These are phyloP conservation scores for Pyrgilauda ruficollis DNA, from an alignment of 2,113 vertebrate species.

Conservation along the genomic window DNA sequence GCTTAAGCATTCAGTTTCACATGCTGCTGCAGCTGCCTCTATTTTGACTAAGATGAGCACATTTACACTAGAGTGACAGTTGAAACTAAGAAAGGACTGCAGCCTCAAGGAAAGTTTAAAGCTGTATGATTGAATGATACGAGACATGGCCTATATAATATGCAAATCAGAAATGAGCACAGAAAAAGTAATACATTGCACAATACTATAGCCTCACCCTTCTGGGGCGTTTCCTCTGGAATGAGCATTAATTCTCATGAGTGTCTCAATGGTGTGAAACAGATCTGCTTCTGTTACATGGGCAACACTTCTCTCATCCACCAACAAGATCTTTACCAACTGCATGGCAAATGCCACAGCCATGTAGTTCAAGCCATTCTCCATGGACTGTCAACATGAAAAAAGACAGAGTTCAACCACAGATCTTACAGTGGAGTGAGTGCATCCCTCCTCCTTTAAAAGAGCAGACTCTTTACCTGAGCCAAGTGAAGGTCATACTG, in stretches of 20 bases:
- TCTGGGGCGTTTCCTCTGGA: constrained; percentile 97
- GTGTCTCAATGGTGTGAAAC: constrained; percentile 97
- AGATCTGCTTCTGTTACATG: constrained; percentile 97
- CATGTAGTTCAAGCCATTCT: constrained; percentile 99
- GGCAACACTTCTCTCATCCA: constrained; percentile 94
- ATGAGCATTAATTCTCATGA: constrained; percentile 98
- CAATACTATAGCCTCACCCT: constrained; percentile 79
- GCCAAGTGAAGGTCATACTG: constrained; percentile 97
- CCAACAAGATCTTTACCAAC: constrained; percentile 93
- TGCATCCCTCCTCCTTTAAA: not conserved
- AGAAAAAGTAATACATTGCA: not conserved
- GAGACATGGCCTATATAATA: not conserved
- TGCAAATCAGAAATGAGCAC: not conserved
- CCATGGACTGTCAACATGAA: constrained; percentile 86
- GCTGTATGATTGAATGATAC: not conserved
- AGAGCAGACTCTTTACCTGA: constrained; percentile 79
- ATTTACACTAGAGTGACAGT: not conserved
- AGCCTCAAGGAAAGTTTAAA: not conserved
- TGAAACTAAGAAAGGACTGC: not conserved
- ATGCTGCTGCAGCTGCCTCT: not conserved
- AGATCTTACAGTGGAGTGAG: not conserved
- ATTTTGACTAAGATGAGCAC: not conserved
- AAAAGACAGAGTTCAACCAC: not conserved
- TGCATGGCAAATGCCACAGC: constrained; percentile 99
- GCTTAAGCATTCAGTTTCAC: not conserved